phyloP scores from a whole-genome alignment of 30 jellyfish, hydroid and myxozoan species.

The Mastigias papua region DNA sequence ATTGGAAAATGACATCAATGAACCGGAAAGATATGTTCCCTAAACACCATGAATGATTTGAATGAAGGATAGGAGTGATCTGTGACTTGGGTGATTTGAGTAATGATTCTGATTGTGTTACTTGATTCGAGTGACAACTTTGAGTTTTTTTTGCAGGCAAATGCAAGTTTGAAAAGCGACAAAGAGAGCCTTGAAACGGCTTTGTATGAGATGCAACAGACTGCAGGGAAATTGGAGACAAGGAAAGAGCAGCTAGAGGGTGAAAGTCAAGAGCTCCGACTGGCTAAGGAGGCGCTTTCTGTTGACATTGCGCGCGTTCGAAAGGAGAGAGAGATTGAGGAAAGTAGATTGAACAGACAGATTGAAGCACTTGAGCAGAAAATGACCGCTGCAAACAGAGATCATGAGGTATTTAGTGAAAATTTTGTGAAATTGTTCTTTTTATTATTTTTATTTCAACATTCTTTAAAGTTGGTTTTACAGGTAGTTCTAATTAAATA shows the following conservation, averaged over 20 bases:
- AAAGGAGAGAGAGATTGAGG: conserved; percentile 92
- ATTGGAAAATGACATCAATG: too few relatives aligned
- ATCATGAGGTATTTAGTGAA: conserved; percentile 68
- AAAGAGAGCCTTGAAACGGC: conserved; percentile 97
- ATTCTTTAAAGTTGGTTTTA: too few relatives aligned
- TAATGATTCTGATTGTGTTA: too few relatives aligned
- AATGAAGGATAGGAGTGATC: too few relatives aligned
- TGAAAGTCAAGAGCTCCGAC: conserved; percentile 87
- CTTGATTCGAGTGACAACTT: too few relatives aligned
- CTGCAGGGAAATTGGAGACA: conserved; percentile 91
- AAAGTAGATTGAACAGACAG: conserved; percentile 78
- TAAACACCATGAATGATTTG: too few relatives aligned
- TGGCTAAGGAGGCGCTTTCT: conserved; percentile 90
- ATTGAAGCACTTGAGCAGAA: conserved; percentile 86
- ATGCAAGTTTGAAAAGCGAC: conserved; percentile 92
- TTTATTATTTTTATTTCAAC: too few relatives aligned
- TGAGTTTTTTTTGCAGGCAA: conserved; percentile 51
- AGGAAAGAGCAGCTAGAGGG: conserved; percentile 96
- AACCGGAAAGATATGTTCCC: too few relatives aligned
- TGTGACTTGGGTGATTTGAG: too few relatives aligned
- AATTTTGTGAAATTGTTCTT: too few relatives aligned
- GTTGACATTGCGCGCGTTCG: conserved; percentile 91
- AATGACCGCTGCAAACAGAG: conserved; percentile 76
- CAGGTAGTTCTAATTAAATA: too few relatives aligned
- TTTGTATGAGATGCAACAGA: conserved; percentile 94